Evolutionary conservation across 1,140 invertebrate genomes (phyloP).

Genomic region (Pogonomyrmex barbatus): DNA sequence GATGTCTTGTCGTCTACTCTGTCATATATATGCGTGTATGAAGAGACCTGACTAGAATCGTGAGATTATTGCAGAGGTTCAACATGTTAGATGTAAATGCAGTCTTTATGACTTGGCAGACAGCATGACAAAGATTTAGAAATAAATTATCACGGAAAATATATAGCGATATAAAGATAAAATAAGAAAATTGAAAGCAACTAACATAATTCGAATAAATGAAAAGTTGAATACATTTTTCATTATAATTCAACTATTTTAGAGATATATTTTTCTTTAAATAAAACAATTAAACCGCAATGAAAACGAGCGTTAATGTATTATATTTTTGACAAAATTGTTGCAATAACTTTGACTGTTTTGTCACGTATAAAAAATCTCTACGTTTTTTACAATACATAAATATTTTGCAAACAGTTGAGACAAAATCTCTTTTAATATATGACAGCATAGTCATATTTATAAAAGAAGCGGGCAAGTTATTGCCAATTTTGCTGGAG

Average conservation of each 20-base stretch:
- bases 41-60: conserved; percentile 18
- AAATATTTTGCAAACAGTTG: conserved; percentile 13
- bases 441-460: conserved; percentile 2
- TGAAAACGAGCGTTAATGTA: neutral
- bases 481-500: conserved; percentile 47
- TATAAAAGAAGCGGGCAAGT: conserved; percentile 18
- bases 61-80: conserved; percentile 40
- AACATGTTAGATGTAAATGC: conserved; percentile 38
- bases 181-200: neutral
- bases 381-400: neutral
- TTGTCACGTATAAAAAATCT: neutral
- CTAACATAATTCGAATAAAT: neutral
- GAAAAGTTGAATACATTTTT: neutral
- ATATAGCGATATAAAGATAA: neutral
- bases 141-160: neutral
- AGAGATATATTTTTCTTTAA: neutral
- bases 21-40: conserved; percentile 17
- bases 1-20: neutral
- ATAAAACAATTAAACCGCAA: neutral
- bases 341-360: neutral
- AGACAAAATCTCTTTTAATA: neutral
- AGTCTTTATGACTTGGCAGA: neutral
- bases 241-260: neutral
- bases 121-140: neutral
- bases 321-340: conserved; percentile 6